Evolutionary conservation across 2,797 vertebrate genomes (phyloP), one percentile per base, ranked within the genome.

Genomic region (Pempheris klunzingeri): DNA sequence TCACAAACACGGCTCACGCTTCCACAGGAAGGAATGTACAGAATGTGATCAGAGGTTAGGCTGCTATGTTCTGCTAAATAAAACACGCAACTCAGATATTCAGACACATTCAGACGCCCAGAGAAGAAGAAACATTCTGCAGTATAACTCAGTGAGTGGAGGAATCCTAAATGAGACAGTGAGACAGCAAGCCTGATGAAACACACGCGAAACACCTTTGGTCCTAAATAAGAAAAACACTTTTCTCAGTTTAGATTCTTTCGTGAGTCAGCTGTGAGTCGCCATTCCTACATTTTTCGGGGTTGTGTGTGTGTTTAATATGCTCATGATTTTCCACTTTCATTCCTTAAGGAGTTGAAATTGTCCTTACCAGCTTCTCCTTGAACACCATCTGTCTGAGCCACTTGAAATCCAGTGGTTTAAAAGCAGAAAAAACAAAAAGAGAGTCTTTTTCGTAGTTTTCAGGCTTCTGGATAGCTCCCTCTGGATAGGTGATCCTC

Each of bases 401-500:
- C 98, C 98, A 99, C 92, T 96, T 98, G 94, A 99, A 97, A 92
- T 99, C 98, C 76, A 97, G 95, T 69, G 97, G 96, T 92, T 99
- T 99, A 92, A 99, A 99, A 83, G 97, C 98, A 0, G 97, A 97
- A 71, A 99, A 96, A 71, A 99, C 98, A 86, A 99, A 99, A 52
- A 99, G 95, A 0, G 98, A 99, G 80, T 96, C 94, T 24, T 96
- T 96, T 80, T 99, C 98, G 1, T 99, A 99, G 26, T 94, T 95
- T 66, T 97, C 96, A 0, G 95, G 93, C 65, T 96, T 97, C 93
- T 99, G 97, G 91, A 99, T 97, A 55, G 98, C 97, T 30, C 98
- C 98, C 93, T 99, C 98, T 0, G 98, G 98, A 89, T 99, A 99
- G 1, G 98, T 99, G 86, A 99, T 99, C 87, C 98, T 96, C 71